phyloP scores from a whole-genome alignment of 2,797 vertebrate species.

The Scarus forsteni region DNA sequence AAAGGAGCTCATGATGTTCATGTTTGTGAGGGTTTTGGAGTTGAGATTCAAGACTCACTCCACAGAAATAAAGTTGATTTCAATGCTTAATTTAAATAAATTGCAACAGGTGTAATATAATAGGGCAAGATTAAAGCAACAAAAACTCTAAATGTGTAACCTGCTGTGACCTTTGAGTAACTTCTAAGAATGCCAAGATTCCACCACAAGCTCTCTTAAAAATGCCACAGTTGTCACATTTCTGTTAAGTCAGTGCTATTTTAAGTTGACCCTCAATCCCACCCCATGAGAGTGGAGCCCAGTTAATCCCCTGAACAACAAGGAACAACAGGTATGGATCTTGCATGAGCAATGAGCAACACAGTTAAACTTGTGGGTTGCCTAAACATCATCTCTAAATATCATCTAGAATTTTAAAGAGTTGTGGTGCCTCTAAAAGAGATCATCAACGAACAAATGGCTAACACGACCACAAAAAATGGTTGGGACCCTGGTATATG shows the following conservation, averaged over 20 bases:
- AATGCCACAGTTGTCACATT: constrained; percentile 50
- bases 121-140: not conserved
- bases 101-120: constrained; percentile 9
- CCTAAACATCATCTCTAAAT: too few species aligned
- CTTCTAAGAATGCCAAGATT: constrained; percentile 1
- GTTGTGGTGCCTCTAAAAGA: too few species aligned
- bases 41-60: constrained; percentile 69
- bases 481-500: too few species aligned
- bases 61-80: constrained; percentile 60
- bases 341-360: too few species aligned
- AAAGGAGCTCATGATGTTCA: constrained; percentile 70
- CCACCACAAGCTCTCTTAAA: constrained; percentile 1
- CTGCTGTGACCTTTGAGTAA: not conserved
- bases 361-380: too few species aligned
- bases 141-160: constrained; percentile 5
- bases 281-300: not conserved
- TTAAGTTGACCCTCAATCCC: constrained; percentile 16
- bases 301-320: too few species aligned
- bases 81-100: constrained; percentile 43
- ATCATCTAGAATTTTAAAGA: too few species aligned
- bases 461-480: too few species aligned
- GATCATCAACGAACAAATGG: too few species aligned
- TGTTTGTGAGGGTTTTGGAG: not conserved
- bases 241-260: constrained; percentile 15
- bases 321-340: too few species aligned